Base-by-base conservation (phyloP, 2,797 vertebrate species). In the Pseudochirops cupreus region DNA sequence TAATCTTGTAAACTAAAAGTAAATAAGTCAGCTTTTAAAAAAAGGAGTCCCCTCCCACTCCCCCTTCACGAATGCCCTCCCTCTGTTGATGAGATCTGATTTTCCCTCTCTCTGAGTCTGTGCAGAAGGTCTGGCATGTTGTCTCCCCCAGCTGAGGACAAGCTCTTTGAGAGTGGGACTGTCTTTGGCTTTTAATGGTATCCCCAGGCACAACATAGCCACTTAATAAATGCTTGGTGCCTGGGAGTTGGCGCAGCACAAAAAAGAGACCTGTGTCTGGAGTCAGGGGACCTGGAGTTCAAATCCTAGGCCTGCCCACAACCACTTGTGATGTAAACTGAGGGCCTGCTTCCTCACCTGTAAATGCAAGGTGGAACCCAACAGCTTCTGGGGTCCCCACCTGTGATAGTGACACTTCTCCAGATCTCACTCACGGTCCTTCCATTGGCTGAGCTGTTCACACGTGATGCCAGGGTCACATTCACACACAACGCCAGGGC, bases 81-180 rank as follows among this genome's bases (percentile, higher is more conserved):
- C 67, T n/a, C 59, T 67, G 31, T 14, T 1, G 59, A 67, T 67
- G 14, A 14, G 33, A 31, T 33, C 59, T 14, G 5, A 39, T 74
- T 74, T n/a, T 3, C 12, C 33, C 14, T 16, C 67, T 82, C 18
- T 11, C 21, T 18, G 24, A 12, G 11, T 82, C 18, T 82, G 67
- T 21, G 1, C 6, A 46, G 67, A 39, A 18, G 18, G 0, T 18
- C 18, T 21, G n/a, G n/a, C n/a, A 82, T 1, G 1, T 7, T 9
- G 7, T 39, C 18, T 74, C 16, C 5, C n/a, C 16, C n/a, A 10
- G 67, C 28, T 4, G 18, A 39, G 29, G 14, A 74, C 4, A 5
- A 62, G 16, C 33, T 6, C 29, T 62, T n/a, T n/a, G 62, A 39
- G 33, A 67, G 14, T 0, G 5, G 62, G 62, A 7, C 67, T 33